Base-by-base conservation (phyloP, 2,797 vertebrate species). In the Psittacula echo region DNA sequence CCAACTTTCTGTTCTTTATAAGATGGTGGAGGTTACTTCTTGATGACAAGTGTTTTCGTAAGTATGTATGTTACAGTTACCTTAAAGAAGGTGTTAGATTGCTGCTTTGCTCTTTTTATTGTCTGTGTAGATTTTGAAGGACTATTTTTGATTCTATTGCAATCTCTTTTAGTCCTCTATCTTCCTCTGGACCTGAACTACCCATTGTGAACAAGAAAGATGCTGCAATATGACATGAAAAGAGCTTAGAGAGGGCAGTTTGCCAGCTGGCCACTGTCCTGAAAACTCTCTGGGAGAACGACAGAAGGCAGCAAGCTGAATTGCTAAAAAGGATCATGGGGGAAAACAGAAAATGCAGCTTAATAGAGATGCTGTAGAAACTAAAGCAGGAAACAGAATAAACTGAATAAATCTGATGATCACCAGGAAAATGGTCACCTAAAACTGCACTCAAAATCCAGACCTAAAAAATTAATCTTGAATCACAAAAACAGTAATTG, bases 231-330 rank as follows among this genome's bases (percentile, higher is more conserved):
- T 48, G 87, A 93, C 87, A 74, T 30, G 84, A 4, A 44, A 64
- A 87, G 64, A 87, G 81, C 78, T 71, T 62, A 76, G 65, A 54
- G 60, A 47, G 72, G 90, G 86, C 83, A 83, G 61, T 66, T 27
- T 95, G 75, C 72, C 94, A 93, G 78, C 85, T 95, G 94, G 85
- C 60, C 68, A 32, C 44, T 8, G 27, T 85, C 67, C 81, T 93
- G 62, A 86, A 85, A 82, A 60, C 42, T 89, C 86, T 67, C 48
- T 6, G n/a, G 34, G 75, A 92, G 37, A 87, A 73, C 0, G 3
- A 77, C 81, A 92, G 91, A 92, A 95, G 75, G 91, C 44, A 29
- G 84, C 34, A 74, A 79, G 56, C 5, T 3, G 61, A 89, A 85
- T 47, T 67, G 51, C 41, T 92, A 74, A 92, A 81, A 87, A 60